Percentiles rank a stretch among this genome's conserved stretches.
Conservation (phyloP, 2,113 vertebrate genomes). For the Mustelus asterias region DNA sequence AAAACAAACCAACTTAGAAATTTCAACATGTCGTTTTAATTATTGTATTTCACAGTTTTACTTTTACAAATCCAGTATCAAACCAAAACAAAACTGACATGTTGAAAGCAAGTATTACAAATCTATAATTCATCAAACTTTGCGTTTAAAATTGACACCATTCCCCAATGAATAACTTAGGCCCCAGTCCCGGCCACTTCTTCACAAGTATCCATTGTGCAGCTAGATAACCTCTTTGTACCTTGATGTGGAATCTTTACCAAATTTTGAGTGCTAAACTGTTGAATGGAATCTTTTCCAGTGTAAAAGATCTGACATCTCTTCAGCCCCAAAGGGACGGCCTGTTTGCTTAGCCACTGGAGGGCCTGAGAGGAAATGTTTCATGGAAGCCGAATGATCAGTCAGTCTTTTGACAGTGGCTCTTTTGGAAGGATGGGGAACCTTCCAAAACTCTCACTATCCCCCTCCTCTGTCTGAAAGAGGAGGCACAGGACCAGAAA, state of each 20-base stretch:
- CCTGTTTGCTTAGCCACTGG: neutral
- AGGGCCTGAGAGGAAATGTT: neutral
- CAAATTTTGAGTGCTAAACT: constrained; percentile 6
- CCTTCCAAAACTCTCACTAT: neutral
- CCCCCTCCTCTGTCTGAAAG: neutral
- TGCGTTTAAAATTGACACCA: neutral
- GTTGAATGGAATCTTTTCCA: neutral
- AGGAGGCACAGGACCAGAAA: neutral
- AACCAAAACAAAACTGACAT: constrained; percentile 8
- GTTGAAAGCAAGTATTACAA: constrained; percentile 15
- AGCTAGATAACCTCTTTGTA: neutral
- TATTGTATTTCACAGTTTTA: constrained; percentile 18
- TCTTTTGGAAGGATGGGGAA: neutral
- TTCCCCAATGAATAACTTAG: neutral
- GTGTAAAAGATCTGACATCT: neutral
- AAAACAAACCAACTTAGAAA: neutral
- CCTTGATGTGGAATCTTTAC: neutral
- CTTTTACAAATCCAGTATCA: neutral
- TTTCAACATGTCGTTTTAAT: constrained; percentile 20
- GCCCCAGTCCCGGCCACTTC: neutral
- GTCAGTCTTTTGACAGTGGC: neutral
- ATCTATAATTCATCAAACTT: constrained; percentile 1
- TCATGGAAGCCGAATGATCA: neutral
- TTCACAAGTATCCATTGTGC: neutral
- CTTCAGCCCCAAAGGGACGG: neutral